Evolutionary conservation across 2,888 invertebrate species (phyloP), one percentile per base, ranked within the genome.

Genomic region (Hemicrepidius hirtus): DNA sequence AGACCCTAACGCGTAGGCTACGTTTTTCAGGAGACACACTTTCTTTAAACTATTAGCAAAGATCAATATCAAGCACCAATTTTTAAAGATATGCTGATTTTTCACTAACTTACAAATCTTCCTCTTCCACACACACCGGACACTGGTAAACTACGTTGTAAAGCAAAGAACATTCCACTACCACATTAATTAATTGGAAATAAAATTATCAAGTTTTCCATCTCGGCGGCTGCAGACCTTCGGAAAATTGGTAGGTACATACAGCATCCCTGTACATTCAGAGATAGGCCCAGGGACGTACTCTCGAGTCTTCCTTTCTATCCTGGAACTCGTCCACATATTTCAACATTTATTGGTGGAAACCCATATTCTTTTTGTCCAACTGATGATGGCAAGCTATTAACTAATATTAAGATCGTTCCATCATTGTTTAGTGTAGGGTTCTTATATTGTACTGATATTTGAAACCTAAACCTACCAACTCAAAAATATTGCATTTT

Each of bases 141-240:
- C 13, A 66, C 66, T 55, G 40, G 16, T 40, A 68, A 57, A 21
- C 55, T 49, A 37, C 32, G 35, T 35, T 35, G 50, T 49, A 46
- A 55, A 46, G 28, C 21, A 35, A 62, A 13, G 68, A 63, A 68
- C 68, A 72, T 64, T 57, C 44, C 64, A 71, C 74, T 79, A 71
- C 71, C 74, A 77, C 70, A 60, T 70, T 75, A 76, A 71, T 77
- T 77, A 71, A 72, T 70, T 75, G 74, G 70, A 79, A 81, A 81
- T 80, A 81, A 81, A 80, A 81, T 74, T 77, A 80, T 80, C 76
- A 78, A 78, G 79, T 78, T 80, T 78, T 82, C 84, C 84, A 84
- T 84, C 84, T 84, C 83, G 84, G 83, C 83, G 84, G 83, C 80
- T 78, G 73, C 76, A 77, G 79, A 81, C 78, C 80, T 80, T 80